Evolutionary conservation across 2,797 vertebrate genomes (phyloP).

Genomic region (Sebastes kiyomatsui): DNA sequence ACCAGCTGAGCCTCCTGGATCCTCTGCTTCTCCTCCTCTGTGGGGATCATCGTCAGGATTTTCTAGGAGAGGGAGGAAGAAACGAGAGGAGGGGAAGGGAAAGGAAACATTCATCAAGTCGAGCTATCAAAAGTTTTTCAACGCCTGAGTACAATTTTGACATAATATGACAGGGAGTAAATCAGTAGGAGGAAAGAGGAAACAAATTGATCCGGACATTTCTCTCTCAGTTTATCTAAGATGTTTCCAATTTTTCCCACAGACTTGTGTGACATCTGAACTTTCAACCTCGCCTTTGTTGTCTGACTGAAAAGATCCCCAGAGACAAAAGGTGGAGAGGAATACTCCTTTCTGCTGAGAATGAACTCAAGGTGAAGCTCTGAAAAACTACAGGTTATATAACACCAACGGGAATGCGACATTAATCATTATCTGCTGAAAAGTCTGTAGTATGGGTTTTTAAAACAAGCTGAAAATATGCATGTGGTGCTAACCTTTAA

Average conservation of each 20-base stretch:
- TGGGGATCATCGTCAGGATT: conserved; percentile 98
- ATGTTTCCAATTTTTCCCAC: conserved; percentile 38
- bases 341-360: conserved; percentile 30
- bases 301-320: conserved; percentile 46
- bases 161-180: not conserved
- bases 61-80: conserved; percentile 82
- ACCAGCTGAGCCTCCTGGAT: conserved; percentile 97
- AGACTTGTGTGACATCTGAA: conserved; percentile 58
- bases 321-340: conserved; percentile 40
- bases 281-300: conserved; percentile 50
- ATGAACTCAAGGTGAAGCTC: conserved; percentile 45
- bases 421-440: conserved; percentile 59
- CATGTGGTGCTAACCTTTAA: conserved; percentile 54
- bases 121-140: not conserved
- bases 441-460: conserved; percentile 41
- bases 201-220: conserved; percentile 34
- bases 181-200: not conserved
- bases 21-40: conserved; percentile 96
- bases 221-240: conserved; percentile 37
- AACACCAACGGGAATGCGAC: conserved; percentile 55
- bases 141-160: not conserved
- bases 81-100: not conserved
- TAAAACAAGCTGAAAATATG: conserved; percentile 55
- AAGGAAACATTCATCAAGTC: conserved; percentile 38
- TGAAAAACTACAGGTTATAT: conserved; percentile 58